These are phyloP conservation scores for Drosophila subquinaria DNA, from an alignment of 2,888 invertebrate genomes.

Conservation along the genomic window DNA sequence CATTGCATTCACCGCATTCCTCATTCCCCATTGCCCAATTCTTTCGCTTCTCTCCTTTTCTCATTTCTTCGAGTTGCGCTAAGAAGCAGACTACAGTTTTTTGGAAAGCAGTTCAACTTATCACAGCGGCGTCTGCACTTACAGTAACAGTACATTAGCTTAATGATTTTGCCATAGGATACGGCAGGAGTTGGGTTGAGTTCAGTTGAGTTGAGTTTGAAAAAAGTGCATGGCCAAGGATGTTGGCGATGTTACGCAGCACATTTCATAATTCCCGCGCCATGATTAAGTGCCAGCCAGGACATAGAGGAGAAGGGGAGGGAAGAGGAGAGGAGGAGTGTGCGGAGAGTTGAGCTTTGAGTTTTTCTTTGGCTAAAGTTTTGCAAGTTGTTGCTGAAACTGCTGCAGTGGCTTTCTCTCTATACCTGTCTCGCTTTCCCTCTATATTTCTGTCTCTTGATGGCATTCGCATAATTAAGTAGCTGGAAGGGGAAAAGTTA, in stretches of 20 bases:
- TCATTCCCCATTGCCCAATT: not conserved
- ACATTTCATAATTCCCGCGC: conserved; percentile 79
- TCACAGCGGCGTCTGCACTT: conserved; percentile 23
- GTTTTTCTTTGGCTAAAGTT: conserved; percentile 64
- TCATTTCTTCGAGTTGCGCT: not conserved
- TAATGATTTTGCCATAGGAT: conserved; percentile 65
- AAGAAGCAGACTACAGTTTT: conserved; percentile 28
- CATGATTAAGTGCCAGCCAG: conserved; percentile 53
- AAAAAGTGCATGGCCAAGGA: conserved; percentile 44
- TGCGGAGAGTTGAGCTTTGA: conserved; percentile 30
- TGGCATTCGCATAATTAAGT: conserved; percentile 56
- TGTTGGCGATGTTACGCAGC: conserved; percentile 67
- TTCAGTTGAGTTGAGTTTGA: conserved; percentile 3
- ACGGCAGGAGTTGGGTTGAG: conserved; percentile 1
- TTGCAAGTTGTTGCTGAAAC: conserved; percentile 51
- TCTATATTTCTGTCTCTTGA: conserved; percentile 14
- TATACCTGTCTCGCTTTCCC: not conserved
- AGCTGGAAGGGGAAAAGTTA: conserved; percentile 23
- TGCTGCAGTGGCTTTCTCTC: conserved; percentile 24
- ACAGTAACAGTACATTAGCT: conserved; percentile 69
- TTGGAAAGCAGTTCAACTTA: conserved; percentile 29
- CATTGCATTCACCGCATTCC: conserved; percentile 3
- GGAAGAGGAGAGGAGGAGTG: not conserved
- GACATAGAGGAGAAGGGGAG: not conserved
- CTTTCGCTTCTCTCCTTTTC: too few relatives aligned